Percentiles rank a stretch among this genome's conserved stretches.
Conservation (phyloP, 2,888 invertebrate species). For the Caenorhabditis sp. region DNA sequence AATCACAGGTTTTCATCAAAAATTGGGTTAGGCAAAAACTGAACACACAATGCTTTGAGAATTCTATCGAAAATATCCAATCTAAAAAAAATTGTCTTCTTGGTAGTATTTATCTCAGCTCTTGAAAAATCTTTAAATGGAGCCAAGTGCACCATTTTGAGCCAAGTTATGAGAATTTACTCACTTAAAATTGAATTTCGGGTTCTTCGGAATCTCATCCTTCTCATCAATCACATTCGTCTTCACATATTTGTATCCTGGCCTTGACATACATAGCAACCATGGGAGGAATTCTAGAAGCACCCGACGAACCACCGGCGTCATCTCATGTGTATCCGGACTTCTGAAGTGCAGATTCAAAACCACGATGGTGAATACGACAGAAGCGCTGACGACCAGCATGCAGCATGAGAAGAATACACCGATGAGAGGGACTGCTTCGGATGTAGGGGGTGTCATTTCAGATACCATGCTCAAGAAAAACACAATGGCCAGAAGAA, state of each 20-base stretch:
- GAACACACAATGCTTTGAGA: no score
- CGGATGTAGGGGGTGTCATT: constrained; percentile 89
- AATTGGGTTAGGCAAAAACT: no score
- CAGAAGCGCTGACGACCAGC: constrained; percentile 66
- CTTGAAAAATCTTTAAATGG: no score
- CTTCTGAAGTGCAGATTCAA: constrained; percentile 56
- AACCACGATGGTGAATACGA: constrained; percentile 68
- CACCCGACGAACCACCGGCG: constrained; percentile 28
- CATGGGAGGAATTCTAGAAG: constrained; percentile 68
- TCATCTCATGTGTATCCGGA: not conserved
- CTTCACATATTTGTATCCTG: constrained; percentile 55
- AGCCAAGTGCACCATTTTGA: no score
- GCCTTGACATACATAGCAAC: constrained; percentile 65
- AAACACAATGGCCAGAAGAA: constrained; percentile 87
- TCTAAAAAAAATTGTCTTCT: no score
- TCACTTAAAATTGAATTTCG: constrained; percentile 36
- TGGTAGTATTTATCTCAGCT: no score
- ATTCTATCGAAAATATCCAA: no score
- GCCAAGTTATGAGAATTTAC: no score
- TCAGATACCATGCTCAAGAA: constrained; percentile 96
- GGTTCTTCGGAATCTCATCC: constrained; percentile 35
- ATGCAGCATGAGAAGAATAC: constrained; percentile 69
- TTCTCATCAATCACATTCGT: constrained; percentile 40
- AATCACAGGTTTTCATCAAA: no score
- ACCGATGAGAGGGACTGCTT: constrained; percentile 59